Base-by-base conservation (phyloP, 1,140 invertebrate genomes). In the Lethrus apterus region DNA sequence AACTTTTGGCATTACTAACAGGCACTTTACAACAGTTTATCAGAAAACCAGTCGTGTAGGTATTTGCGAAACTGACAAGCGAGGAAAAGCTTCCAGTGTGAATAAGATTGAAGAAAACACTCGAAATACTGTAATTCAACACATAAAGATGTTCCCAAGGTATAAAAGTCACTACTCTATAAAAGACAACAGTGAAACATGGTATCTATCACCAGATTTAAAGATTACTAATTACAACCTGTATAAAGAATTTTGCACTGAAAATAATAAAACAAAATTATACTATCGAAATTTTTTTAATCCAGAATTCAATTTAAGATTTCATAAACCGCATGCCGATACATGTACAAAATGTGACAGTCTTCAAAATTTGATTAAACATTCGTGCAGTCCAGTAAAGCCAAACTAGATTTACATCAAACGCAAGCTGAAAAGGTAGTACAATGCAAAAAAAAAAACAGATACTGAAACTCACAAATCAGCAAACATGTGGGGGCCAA, bases 401-500 rank as follows among this genome's bases (percentile, higher is more conserved):
- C 2, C 10, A 20, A 47, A 9, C 17, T 47, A 26, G 33, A 47
- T 9, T 13, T 38, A 23, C 43, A 50, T 24, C 48, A 46, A 34
- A 46, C 34, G 31, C 40, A 40, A 41, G 33, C 44, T 14, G 10
- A 50, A 34, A 50, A 46, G 23, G 41, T 32, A 17, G 26, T 11
- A 34, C 4, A 26, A 4, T 32, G 23, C 23, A n/a, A n/a, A n/a
- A n/a, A 42, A 50, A 34, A 32, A 40, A 46, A 31, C 17, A 19
- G 48, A 46, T 29, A 47, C 41, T 19, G 35, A 38, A 38, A 8
- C n/a, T 38, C 19, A 21, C 35, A 38, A 38, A 38, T n/a, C n/a
- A n/a, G n/a, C n/a, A n/a, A n/a, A n/a, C 49, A 1, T 52, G 46
- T 34, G 53, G 49, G 10, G 50, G 46, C 3, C 54, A 50, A 45